phyloP scores from a whole-genome alignment of 1,140 invertebrate species.

The Leptonema lineaticorne region DNA sequence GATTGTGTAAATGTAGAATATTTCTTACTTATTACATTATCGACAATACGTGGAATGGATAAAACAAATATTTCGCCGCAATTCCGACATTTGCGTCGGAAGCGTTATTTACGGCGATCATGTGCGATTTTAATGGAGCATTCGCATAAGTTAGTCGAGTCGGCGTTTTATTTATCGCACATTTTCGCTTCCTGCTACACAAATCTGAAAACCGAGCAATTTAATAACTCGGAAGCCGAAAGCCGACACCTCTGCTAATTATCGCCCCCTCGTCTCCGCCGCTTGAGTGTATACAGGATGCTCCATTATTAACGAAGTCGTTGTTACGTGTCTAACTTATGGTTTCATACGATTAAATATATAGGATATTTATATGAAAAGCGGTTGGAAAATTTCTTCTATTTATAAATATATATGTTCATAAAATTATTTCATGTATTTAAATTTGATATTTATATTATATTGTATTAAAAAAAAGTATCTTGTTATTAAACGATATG shows the following conservation, averaged over 20 bases:
- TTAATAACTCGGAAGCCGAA: not conserved
- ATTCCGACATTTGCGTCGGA: too few species aligned
- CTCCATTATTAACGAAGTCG: slow-evolving; percentile 2
- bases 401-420: not conserved
- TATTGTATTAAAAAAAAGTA: not conserved
- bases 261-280: slow-evolving; percentile 3
- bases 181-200: slow-evolving; percentile 11
- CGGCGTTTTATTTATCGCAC: not conserved
- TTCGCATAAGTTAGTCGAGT: slow-evolving; percentile 3
- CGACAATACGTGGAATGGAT: too few species aligned
- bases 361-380: too few species aligned
- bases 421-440: not conserved
- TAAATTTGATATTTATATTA: not conserved
- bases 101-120: not conserved
- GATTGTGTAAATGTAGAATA: too few species aligned
- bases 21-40: too few species aligned
- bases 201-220: slow-evolving; percentile 2
- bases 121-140: slow-evolving; percentile 4
- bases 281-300: not conserved
- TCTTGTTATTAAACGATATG: not conserved
- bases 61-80: too few species aligned
- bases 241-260: slow-evolving; percentile 19
- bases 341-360: not conserved
- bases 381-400: too few species aligned
- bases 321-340: slow-evolving; percentile 1